Base-by-base conservation (phyloP, 2,797 vertebrate species). In the Benthosema pterotum region DNA sequence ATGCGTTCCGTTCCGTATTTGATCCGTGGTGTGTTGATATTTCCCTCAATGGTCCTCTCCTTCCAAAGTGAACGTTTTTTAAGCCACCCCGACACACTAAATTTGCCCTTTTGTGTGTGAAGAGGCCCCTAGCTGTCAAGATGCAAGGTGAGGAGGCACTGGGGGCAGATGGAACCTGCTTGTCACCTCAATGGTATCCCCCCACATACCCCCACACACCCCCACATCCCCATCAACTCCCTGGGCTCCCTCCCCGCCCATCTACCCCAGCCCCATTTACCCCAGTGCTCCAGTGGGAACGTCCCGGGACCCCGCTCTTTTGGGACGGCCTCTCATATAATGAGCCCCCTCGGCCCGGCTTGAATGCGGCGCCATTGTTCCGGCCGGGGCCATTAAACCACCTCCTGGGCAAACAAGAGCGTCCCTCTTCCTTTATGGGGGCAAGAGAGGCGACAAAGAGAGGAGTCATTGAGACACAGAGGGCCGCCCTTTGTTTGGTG, bases 111-210 rank as follows among this genome's bases (percentile, higher is more conserved):
- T 95, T 95, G 94, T 96, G 89, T 83, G 75, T 11, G 67, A 78
- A 93, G 94, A 94, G 94, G 84, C 92, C 92, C 92, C 94, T 80
- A 62, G 82, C 92, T 92, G 90, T 92, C 85, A 88, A 91, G 90
- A 95, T 93, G 94, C 94, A 96, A 96, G 96, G 96, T 97, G 93
- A 96, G 94, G 93, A 95, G 65, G 83, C 90, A 90, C 83, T 91
- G 92, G 90, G 94, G 95, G 94, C 96, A 95, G 94, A 96, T 96
- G 95, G 94, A 95, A 96, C 96, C 95, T 96, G 96, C 93, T 94
- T 93, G 89, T 92, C 91, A 93, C 83, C 89, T 95, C 94, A 95
- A 96, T 96, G 94, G 92, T n/a, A n/a, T 87, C 82, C 88, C 68
- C 83, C 81, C 88, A 67, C 83, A 94, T 95, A 95, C 87, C 91